These are phyloP conservation scores for Ephestia elutella DNA, from an alignment of 1,140 invertebrate genomes.

Conservation along the genomic window DNA sequence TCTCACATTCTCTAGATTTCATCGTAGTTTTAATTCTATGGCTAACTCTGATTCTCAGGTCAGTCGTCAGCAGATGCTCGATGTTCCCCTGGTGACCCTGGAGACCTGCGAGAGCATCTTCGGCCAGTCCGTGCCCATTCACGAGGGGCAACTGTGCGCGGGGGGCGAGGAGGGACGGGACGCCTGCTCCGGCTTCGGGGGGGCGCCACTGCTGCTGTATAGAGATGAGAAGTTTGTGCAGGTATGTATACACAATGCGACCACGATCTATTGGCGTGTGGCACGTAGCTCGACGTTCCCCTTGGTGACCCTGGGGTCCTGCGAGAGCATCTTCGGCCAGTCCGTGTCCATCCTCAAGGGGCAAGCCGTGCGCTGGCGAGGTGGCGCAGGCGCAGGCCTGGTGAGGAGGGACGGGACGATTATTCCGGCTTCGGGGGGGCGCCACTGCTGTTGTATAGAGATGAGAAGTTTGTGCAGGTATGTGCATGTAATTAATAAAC, in stretches of 20 bases:
- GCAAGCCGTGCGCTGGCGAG: slow-evolving; percentile 80
- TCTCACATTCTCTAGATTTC: neutral
- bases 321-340: slow-evolving; percentile 72
- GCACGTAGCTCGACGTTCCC: no score
- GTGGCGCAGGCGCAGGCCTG: no score
- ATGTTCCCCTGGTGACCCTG: slow-evolving; percentile 73
- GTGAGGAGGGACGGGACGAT: slow-evolving; percentile 78
- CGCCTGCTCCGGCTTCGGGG: slow-evolving; percentile 82
- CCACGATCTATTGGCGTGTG: no score
- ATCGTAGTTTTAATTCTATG: no score
- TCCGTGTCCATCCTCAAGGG: slow-evolving; percentile 76
- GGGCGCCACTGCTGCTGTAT: slow-evolving; percentile 77
- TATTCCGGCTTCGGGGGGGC: slow-evolving; percentile 83
- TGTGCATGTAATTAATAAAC: no score
- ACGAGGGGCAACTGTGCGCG: slow-evolving; percentile 79
- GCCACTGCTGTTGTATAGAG: slow-evolving; percentile 76
- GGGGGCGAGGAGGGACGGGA: slow-evolving; percentile 79
- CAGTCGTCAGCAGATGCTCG: slow-evolving; percentile 67
- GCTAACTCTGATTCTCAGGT: no score
- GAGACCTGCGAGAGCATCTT: slow-evolving; percentile 74
- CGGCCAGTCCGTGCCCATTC: slow-evolving; percentile 73
- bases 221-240: slow-evolving; percentile 77
- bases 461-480: slow-evolving; percentile 77
- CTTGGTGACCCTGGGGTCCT: slow-evolving; percentile 55
- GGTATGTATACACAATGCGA: slow-evolving; percentile 38